Conservation (phyloP, 2,797 vertebrate genomes). For the Echeneis naucrates region DNA sequence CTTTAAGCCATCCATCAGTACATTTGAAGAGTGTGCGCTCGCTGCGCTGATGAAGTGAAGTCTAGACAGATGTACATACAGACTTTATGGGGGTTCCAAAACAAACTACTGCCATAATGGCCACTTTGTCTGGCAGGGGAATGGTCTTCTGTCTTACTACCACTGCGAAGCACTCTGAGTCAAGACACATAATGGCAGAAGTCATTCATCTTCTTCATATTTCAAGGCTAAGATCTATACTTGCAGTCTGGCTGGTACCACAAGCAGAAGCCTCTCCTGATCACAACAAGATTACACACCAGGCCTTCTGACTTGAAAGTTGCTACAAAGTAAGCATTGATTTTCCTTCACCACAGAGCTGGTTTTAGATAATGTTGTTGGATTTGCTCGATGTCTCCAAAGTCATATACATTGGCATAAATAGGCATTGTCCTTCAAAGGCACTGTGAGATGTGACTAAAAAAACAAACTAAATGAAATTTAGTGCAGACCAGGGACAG, state of each 20-base stretch:
- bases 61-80: conserved; percentile 61
- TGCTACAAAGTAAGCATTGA: conserved; percentile 62
- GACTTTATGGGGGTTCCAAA: conserved; percentile 37
- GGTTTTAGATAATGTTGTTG: conserved; percentile 46
- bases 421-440: conserved; percentile 4
- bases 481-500: too few relatives aligned
- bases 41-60: conserved; percentile 43
- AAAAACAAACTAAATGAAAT: too few relatives aligned
- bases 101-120: conserved; percentile 48
- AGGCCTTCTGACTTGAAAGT: conserved; percentile 36
- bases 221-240: conserved; percentile 58
- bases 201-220: conserved; percentile 58
- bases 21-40: conserved; percentile 42
- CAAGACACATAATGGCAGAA: conserved; percentile 34
- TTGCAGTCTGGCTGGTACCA: conserved; percentile 34
- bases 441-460: neutral
- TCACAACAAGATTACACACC: conserved; percentile 58
- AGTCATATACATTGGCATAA: conserved; percentile 45
- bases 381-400: conserved; percentile 42
- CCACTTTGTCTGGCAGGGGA: conserved; percentile 40
- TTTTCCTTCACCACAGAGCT: conserved; percentile 30
- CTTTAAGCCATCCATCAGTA: conserved; percentile 55
- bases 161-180: conserved; percentile 44
- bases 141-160: conserved; percentile 32
- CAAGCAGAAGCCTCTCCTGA: conserved; percentile 32